These are phyloP conservation scores for Dermochelys coriacea DNA, from an alignment of 2,797 vertebrate species.

Conservation along the genomic window DNA sequence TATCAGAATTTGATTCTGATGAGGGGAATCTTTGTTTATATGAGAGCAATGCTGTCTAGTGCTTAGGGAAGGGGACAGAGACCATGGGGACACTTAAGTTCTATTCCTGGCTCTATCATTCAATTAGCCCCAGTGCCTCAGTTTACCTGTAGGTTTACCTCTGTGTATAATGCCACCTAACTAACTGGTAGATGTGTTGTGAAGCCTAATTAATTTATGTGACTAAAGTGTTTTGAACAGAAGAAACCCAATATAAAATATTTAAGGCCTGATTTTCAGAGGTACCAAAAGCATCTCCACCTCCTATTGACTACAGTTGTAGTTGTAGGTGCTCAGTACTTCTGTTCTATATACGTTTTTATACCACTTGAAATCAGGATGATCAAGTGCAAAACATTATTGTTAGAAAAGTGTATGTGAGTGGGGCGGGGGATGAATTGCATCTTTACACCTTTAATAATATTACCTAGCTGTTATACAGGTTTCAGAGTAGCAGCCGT, in stretches of 20 bases:
- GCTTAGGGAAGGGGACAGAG: conserved; percentile 39
- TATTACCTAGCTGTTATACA: background rate
- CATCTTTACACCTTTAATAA: conserved; percentile 40
- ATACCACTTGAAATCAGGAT: background rate
- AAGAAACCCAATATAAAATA: background rate
- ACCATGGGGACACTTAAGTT: conserved; percentile 15
- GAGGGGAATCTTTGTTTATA: conserved; percentile 52
- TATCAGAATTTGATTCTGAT: conserved; percentile 47
- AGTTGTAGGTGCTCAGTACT: background rate
- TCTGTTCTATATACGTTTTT: background rate
- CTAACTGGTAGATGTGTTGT: background rate
- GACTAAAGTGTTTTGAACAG: conserved; percentile 10
- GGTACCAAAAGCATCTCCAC: background rate
- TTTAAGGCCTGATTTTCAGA: conserved; percentile 28
- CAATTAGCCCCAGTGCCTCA: conserved; percentile 8
- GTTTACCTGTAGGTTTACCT: conserved; percentile 38
- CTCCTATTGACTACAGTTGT: background rate
- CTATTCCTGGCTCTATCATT: conserved; percentile 26
- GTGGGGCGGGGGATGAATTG: background rate
- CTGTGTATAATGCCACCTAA: background rate
- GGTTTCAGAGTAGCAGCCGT: too few relatives aligned
- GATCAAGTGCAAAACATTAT: background rate
- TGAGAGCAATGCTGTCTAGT: conserved; percentile 20
- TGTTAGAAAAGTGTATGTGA: background rate
- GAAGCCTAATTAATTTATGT: conserved; percentile 24